These are phyloP conservation scores for Madoqua kirkii DNA, from an alignment of 2,113 vertebrate species.

Conservation along the genomic window DNA sequence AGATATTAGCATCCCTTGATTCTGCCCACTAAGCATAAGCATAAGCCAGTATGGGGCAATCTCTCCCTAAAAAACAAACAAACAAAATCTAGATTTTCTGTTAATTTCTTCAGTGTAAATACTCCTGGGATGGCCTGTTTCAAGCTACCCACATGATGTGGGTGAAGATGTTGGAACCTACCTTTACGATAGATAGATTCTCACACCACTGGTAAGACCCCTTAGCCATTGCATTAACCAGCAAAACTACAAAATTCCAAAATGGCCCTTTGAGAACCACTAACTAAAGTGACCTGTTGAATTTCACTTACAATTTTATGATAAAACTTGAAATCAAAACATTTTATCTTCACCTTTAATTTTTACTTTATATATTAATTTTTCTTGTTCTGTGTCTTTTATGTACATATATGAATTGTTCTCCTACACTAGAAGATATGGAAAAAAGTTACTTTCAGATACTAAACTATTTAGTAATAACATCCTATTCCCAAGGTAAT, in stretches of 20 bases:
- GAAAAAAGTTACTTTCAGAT: not conserved
- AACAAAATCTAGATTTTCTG: not conserved
- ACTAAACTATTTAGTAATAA: not conserved
- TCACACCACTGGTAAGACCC: not conserved
- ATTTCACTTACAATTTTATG: not conserved
- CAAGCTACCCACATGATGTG: not conserved
- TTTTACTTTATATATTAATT: not conserved
- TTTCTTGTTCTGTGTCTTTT: not conserved
- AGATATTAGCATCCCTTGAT: not conserved
- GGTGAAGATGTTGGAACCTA: not conserved
- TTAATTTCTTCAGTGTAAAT: not conserved
- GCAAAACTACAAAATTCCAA: not conserved
- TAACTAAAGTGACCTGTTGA: not conserved
- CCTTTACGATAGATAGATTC: accelerated
- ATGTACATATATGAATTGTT: not conserved
- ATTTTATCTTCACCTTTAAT: not conserved
- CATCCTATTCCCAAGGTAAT: not conserved
- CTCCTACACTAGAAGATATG: not conserved
- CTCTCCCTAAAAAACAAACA: not conserved
- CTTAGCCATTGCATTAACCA: not conserved
- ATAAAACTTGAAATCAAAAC: not conserved
- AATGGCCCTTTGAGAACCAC: not conserved
- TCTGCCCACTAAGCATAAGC: not conserved
- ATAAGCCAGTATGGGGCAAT: not conserved
- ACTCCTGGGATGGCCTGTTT: not conserved